Conservation (phyloP, 2,888 invertebrate species). For the Herminia tarsipennalis region DNA sequence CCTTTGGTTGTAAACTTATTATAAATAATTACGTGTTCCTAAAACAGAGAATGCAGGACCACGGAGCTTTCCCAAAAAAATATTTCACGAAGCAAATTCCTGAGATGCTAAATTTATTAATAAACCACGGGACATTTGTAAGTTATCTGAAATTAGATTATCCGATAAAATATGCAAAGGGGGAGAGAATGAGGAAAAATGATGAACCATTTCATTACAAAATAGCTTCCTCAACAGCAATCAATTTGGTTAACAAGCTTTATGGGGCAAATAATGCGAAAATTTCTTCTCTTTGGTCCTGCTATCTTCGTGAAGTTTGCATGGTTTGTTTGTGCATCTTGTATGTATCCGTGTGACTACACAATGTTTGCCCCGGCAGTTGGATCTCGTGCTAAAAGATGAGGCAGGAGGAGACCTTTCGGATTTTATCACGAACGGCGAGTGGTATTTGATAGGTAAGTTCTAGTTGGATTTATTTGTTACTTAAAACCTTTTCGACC, state of each 20-base stretch:
- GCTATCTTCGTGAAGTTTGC: constrained; percentile 25
- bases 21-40: neutral
- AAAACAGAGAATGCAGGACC: constrained; percentile 24
- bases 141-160: constrained; percentile 23
- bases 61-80: constrained; percentile 8
- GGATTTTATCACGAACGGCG: constrained; percentile 99
- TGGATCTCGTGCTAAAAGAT: constrained; percentile 98
- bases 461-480: neutral
- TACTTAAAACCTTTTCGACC: neutral
- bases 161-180: constrained; percentile 26
- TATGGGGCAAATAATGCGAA: constrained; percentile 10
- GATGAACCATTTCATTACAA: constrained; percentile 28
- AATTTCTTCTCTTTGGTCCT: constrained; percentile 24
- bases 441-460: constrained; percentile 99
- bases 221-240: constrained; percentile 26
- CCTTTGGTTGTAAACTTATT: constrained; percentile 42
- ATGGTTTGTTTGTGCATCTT: constrained; percentile 41
- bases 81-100: constrained; percentile 11
- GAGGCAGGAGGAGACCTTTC: constrained; percentile 97
- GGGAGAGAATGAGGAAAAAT: constrained; percentile 8
- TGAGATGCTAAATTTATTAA: constrained; percentile 16
- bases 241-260: constrained; percentile 27
- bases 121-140: constrained; percentile 18
- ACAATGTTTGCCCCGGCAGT: constrained; percentile 82
- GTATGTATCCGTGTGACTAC: constrained; percentile 43